These are phyloP conservation scores for Salminus brasiliensis DNA, from an alignment of 2,113 vertebrate genomes.

Conservation along the genomic window DNA sequence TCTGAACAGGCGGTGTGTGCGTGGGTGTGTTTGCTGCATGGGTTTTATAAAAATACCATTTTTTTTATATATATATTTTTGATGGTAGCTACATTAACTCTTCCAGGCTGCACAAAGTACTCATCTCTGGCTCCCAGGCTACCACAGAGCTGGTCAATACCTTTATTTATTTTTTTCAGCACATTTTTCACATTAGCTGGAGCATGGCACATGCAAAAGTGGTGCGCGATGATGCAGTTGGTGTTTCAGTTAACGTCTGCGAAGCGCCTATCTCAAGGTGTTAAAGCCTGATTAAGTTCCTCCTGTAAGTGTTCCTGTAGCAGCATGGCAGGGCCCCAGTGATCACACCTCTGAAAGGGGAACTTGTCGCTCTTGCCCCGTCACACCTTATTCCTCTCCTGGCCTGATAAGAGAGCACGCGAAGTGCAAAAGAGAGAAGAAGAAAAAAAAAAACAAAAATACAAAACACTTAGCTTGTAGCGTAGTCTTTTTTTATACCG, in stretches of 20 bases:
- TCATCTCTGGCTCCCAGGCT: neutral
- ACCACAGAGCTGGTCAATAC: neutral
- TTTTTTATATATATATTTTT: no score
- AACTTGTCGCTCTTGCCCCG: conserved; percentile 56
- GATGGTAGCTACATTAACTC: no score
- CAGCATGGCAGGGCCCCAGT: conserved; percentile 40
- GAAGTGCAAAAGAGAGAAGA: conserved; percentile 22
- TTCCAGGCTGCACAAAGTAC: no score
- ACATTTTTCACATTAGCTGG: neutral
- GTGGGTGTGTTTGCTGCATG: no score
- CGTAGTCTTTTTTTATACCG: neutral
- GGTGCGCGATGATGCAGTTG: conserved; percentile 34
- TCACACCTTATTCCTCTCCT: conserved; percentile 62
- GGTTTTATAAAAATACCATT: no score
- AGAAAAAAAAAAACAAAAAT: conserved; percentile 19
- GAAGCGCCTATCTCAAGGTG: conserved; percentile 65
- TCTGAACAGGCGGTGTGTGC: neutral
- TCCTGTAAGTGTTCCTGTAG: conserved; percentile 42
- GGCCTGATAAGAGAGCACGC: conserved; percentile 61
- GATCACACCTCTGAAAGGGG: conserved; percentile 64
- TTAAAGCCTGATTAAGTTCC: conserved; percentile 68
- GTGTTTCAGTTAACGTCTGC: conserved; percentile 52
- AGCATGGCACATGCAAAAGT: conserved; percentile 11
- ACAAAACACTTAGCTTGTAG: neutral
- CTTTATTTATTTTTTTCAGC: neutral